Base-by-base conservation (phyloP, 2,888 invertebrate species). In the Sphecodes monilicornis region DNA sequence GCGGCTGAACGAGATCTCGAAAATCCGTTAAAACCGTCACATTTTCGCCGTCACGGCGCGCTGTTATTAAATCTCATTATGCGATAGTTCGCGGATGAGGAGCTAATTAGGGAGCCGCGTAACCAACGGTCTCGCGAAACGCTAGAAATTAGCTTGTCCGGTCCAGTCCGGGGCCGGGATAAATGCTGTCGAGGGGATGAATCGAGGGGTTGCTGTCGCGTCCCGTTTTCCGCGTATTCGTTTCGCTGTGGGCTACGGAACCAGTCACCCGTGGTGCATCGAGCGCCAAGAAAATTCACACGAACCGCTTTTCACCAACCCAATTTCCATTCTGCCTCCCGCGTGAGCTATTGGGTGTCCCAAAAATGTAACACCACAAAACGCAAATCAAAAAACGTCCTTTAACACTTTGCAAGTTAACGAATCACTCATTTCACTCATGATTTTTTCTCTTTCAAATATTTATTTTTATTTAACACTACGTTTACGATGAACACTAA, bases 21-120 rank as follows among this genome's bases (percentile, higher is more conserved):
- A 78, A 84, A 83, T 64, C 16, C 36, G 16, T 32, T 18, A n/a
- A 57, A 76, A 73, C 36, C 60, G 72, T 29, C 16, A n/a, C 36
- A 36, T 68, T 73, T 74, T 70, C 74, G 13, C 6, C 3, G n/a
- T 41, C 57, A 11, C 69, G 11, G 29, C 60, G 29, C 60, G 29
- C 50, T 43, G 43, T 82, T 72, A 78, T 86, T 82, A 86, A 83
- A 88, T 76, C 76, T 78, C 78, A 78, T 88, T 88, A 85, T 46
- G 36, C 60, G 64, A 46, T 80, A 81, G 43, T 70, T 69, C 72
- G 73, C n/a, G 72, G 39, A 50, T 46, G 82, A 74, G 71, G 16
- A 32, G 79, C 57, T 84, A 84, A 88, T 86, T 82, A 69, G 50
- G 11, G 18, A 54, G 26, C 80, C 22, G 22, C 22, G 64, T 8